These are phyloP conservation scores for Passer montanus DNA, from an alignment of 2,113 vertebrate genomes.

Conservation along the genomic window DNA sequence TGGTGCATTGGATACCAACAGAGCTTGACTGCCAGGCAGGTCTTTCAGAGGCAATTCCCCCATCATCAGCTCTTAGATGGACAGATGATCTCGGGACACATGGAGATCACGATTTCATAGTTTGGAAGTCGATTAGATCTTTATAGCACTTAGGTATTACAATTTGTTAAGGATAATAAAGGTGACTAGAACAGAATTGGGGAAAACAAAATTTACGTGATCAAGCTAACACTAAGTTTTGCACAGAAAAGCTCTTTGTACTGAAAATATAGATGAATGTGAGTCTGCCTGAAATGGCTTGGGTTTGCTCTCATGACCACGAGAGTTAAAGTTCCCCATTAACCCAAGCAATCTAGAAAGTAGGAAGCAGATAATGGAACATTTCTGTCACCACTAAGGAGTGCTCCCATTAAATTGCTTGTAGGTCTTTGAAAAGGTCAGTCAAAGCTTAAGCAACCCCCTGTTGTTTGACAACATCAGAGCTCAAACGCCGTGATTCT, in stretches of 20 bases:
- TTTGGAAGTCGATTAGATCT: background rate
- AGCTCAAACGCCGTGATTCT: conserved; percentile 37
- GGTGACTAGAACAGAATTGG: background rate
- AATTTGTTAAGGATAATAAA: background rate
- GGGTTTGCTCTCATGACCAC: background rate
- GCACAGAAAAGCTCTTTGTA: background rate
- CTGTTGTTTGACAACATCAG: conserved; percentile 70
- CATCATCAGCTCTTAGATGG: background rate
- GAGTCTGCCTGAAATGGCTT: background rate
- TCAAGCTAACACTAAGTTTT: background rate
- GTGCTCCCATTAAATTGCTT: conserved; percentile 34
- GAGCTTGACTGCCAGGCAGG: background rate
- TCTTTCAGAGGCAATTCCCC: background rate
- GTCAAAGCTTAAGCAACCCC: conserved; percentile 61
- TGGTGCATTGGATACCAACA: background rate
- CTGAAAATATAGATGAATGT: background rate
- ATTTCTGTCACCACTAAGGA: conserved; percentile 41
- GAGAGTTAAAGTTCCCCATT: background rate
- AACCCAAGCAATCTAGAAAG: conserved; percentile 24
- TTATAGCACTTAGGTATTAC: background rate
- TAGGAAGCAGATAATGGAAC: conserved; percentile 69
- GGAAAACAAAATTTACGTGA: background rate
- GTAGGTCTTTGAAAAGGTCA: conserved; percentile 68
- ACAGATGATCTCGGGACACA: background rate
- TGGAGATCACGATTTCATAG: background rate